Conservation (phyloP, 2,113 vertebrate species). For the Ailurus styani region DNA sequence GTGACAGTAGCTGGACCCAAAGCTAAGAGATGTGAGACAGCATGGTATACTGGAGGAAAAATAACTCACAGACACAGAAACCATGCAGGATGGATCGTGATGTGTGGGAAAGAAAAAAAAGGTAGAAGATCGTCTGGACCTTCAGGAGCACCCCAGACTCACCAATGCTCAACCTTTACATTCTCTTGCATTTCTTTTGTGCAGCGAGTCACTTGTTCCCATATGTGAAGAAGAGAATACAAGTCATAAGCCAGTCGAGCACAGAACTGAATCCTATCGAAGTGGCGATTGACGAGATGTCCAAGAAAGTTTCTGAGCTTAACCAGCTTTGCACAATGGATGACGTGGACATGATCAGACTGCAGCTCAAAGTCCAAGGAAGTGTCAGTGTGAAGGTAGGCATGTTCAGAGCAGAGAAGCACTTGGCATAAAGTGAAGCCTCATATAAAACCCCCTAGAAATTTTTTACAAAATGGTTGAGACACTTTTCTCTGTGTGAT, state of each 20-base stretch:
- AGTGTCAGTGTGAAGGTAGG: constrained; percentile 94
- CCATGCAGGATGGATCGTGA: background rate
- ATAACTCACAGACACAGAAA: background rate
- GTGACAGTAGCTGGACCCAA: background rate
- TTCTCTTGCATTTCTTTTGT: background rate
- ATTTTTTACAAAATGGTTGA: background rate
- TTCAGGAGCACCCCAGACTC: too few relatives aligned
- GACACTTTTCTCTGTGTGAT: background rate
- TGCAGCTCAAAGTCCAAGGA: constrained; percentile 98
- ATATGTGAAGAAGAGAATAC: constrained; percentile 96
- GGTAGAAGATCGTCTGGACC: rapidly evolving
- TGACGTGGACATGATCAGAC: constrained; percentile 98
- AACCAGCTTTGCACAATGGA: constrained; percentile 95
- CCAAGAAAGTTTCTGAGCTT: constrained; percentile 95
- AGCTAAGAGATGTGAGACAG: background rate
- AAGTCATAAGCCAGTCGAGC: constrained; percentile 95
- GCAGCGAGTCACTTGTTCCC: constrained; percentile 94
- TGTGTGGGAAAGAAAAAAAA: rapidly evolving
- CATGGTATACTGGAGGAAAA: background rate
- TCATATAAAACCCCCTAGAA: rapidly evolving
- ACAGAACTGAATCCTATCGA: constrained; percentile 97
- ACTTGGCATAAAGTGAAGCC: rapidly evolving
- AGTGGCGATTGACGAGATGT: constrained; percentile 99
- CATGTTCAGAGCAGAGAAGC: rapidly evolving
- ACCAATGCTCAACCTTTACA: background rate